phyloP scores from a whole-genome alignment of 1,140 invertebrate species.

The Drosophila pseudoobscura region DNA sequence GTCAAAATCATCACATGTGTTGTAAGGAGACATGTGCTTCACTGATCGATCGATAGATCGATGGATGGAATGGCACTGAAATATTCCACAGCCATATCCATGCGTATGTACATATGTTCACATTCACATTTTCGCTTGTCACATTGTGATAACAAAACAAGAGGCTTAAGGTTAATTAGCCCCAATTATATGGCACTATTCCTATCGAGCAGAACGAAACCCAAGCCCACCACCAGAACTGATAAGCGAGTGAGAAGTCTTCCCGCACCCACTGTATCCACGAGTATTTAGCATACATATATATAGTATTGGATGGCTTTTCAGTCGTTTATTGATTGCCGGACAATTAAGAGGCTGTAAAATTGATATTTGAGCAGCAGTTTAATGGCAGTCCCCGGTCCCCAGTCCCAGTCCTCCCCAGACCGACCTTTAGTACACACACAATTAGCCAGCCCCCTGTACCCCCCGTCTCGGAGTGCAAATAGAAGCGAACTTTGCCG shows the following conservation, averaged over 20 bases:
- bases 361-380: slow-evolving; percentile 44
- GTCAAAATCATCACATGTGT: slow-evolving; percentile 16
- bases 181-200: slow-evolving; percentile 25
- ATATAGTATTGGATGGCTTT: too few species aligned
- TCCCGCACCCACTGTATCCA: slow-evolving; percentile 1
- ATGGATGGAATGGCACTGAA: slow-evolving; percentile 26
- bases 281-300: neutral
- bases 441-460: too few species aligned
- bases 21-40: slow-evolving; percentile 16
- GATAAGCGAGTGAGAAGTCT: slow-evolving; percentile 40
- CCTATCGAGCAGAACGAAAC: neutral
- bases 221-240: neutral
- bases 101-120: slow-evolving; percentile 2
- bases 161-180: slow-evolving; percentile 46
- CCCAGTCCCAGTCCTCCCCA: too few species aligned
- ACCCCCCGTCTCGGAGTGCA: slow-evolving; percentile 10
- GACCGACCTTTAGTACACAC: slow-evolving; percentile 41
- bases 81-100: slow-evolving; percentile 23
- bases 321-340: slow-evolving; percentile 20
- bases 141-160: too few species aligned
- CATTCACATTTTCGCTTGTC: slow-evolving; percentile 8
- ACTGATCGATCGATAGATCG: slow-evolving; percentile 11
- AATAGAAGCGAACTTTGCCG: slow-evolving; percentile 31
- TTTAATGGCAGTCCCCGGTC: slow-evolving; percentile 12
- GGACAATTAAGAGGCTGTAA: slow-evolving; percentile 42